Evolutionary conservation across 1,140 invertebrate genomes (phyloP), one percentile per base, ranked within the genome.

Genomic region (Brachionus sp.): DNA sequence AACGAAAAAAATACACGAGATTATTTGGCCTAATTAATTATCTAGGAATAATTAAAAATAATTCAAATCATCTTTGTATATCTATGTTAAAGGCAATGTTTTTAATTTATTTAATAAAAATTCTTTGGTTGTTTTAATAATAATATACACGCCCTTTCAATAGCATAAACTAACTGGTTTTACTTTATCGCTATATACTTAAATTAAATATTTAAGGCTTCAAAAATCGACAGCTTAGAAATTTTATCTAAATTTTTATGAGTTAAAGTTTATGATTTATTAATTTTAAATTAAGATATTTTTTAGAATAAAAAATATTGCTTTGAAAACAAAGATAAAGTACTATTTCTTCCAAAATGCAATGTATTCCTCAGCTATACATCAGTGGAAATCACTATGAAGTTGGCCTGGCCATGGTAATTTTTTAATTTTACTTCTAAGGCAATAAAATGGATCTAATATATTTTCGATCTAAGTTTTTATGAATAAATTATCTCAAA

Each of bases 371-470:
- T 73, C 68, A 73, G 10, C 44, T 78, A 2, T 39, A 78, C 44
- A 62, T 53, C n/a, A 23, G 25, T 57, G 77, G 77, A 78, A 78
- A 29, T 25, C 77, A 78, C 35, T 78, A 78, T 62, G 77, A 78
- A 53, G 39, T 23, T n/a, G 77, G 77, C 5, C n/a, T 57, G 25
- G 19, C 19, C 12, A 62, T 78, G 29, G 77, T 78, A 53, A 77
- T 29, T 44, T 44, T 53, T n/a, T 29, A 2, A 29, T 66, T 5
- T 12, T 33, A 4, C 33, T 35, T 33, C 29, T 66, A 33, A 66
- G 13, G 12, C 5, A 66, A 66, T 16, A 39, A 62, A 73, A 57
- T 57, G n/a, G 9, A 62, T 2, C 53, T 62, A 62, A 62, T 10
- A 33, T 29, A 25, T 66, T 66, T 5, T 23, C n/a, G 12, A 77